Conservation (phyloP, 2,888 invertebrate species). For the Aquatica leii region DNA sequence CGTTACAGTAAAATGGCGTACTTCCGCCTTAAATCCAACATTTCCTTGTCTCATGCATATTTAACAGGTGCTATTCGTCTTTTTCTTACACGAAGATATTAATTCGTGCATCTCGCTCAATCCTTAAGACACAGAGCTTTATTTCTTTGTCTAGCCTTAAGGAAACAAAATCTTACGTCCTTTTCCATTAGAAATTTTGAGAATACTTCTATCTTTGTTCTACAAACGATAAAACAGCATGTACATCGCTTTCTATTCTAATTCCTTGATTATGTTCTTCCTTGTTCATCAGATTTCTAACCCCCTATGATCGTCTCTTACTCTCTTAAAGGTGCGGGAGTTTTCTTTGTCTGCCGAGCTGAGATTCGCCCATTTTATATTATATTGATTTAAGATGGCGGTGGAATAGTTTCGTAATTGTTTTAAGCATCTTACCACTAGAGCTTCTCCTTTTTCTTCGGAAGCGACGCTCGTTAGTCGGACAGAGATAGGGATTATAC, state of each 20-base stretch:
- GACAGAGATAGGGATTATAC: constrained; percentile 31
- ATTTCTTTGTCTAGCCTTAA: constrained; percentile 31
- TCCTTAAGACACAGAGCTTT: constrained; percentile 39
- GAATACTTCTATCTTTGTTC: constrained; percentile 34
- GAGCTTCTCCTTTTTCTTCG: constrained; percentile 19
- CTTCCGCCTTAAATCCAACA: constrained; percentile 59
- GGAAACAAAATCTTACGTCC: constrained; percentile 38
- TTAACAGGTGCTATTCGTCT: constrained; percentile 56
- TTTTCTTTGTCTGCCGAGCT: constrained; percentile 58
- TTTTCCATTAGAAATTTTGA: constrained; percentile 36
- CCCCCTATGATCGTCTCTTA: constrained; percentile 47
- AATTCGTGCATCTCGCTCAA: constrained; percentile 32
- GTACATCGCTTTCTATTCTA: constrained; percentile 42
- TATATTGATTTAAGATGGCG: constrained; percentile 62
- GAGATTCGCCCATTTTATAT: constrained; percentile 62
- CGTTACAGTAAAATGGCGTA: constrained; percentile 57
- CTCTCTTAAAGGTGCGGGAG: constrained; percentile 53
- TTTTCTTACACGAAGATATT: constrained; percentile 36
- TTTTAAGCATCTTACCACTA: constrained; percentile 25
- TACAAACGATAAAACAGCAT: constrained; percentile 31
- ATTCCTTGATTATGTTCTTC: constrained; percentile 36
- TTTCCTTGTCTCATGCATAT: constrained; percentile 59
- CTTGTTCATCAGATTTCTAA: constrained; percentile 23
- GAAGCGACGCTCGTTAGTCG: constrained; percentile 12
- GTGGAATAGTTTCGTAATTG: constrained; percentile 41